A percentile compares a stretch with the other conserved stretches of the same genome.
These are phyloP conservation scores for Aptenodytes forsteri DNA, from an alignment of 2,113 vertebrate species.

Conservation along the genomic window DNA sequence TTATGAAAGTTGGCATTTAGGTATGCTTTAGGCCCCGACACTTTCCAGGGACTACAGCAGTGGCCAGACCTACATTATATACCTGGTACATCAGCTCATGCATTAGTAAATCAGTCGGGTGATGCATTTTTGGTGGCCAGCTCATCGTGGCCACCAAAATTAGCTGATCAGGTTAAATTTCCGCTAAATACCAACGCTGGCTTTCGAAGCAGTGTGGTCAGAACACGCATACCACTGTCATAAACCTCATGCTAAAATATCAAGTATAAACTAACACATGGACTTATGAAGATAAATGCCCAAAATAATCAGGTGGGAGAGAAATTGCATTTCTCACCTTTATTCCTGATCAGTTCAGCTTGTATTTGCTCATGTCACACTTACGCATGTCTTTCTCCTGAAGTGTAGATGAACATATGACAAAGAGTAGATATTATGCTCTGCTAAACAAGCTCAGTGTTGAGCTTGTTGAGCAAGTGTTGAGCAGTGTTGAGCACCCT, in stretches of 20 bases:
- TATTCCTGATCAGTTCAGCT: background rate
- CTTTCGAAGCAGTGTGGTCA: background rate
- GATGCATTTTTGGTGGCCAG: background rate
- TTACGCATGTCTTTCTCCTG: background rate
- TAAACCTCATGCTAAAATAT: background rate
- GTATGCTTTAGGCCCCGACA: background rate
- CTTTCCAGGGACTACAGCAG: background rate
- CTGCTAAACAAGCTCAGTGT: background rate
- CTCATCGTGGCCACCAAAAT: background rate
- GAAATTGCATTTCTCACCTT: background rate
- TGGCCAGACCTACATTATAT: background rate
- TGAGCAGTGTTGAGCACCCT: too few species aligned
- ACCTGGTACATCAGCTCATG: background rate
- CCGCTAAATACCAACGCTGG: rapidly evolving
- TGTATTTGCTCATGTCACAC: background rate
- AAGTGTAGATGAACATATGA: background rate
- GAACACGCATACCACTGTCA: background rate
- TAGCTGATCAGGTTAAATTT: background rate
- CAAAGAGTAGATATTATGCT: background rate
- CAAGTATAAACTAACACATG: background rate
- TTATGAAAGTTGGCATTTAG: background rate
- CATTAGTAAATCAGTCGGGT: background rate
- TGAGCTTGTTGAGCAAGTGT: too few species aligned
- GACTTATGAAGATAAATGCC: background rate
- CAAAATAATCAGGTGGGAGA: background rate